Evolutionary conservation across 1,140 invertebrate species (phyloP).

Genomic region (Tetranychus cinnabarinus): DNA sequence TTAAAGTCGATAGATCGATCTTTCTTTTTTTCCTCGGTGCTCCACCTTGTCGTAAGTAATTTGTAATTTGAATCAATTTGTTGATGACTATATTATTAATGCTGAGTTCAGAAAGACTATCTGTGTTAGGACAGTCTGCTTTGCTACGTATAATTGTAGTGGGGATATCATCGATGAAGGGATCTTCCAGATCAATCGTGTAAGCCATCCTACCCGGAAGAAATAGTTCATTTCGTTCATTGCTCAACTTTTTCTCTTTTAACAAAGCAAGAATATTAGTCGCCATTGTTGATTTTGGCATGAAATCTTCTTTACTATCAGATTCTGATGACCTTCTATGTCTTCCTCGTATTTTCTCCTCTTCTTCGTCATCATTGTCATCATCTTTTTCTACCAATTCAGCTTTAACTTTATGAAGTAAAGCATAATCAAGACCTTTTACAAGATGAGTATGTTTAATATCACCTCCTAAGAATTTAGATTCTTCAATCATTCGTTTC

Average conservation of each 20-base stretch:
- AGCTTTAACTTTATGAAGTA: conserved; percentile 69
- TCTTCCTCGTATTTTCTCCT: conserved; percentile 27
- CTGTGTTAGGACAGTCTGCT: conserved; percentile 58
- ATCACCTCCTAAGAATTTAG: conserved; percentile 98
- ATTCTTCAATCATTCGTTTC: conserved; percentile 89
- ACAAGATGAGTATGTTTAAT: conserved; percentile 99
- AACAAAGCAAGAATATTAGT: conserved; percentile 26
- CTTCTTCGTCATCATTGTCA: conserved; percentile 20
- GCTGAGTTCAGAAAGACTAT: conserved; percentile 52
- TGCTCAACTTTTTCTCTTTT: conserved; percentile 24
- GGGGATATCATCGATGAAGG: conserved; percentile 75
- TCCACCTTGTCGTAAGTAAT: conserved; percentile 42
- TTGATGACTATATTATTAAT: conserved; percentile 91
- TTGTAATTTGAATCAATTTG: conserved; percentile 86
- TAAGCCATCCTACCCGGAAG: conserved; percentile 87
- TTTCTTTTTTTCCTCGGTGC: conserved; percentile 12
- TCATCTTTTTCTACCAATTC: conserved; percentile 9
- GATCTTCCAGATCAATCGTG: conserved; percentile 73
- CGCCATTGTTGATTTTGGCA: conserved; percentile 12
- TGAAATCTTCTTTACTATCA: not conserved
- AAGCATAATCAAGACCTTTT: conserved; percentile 94
- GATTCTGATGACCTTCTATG: conserved; percentile 29
- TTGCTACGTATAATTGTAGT: conserved; percentile 85
- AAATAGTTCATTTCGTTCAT: conserved; percentile 71
- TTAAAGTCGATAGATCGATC: not conserved